Base-by-base conservation (phyloP, 2,888 invertebrate genomes). In the Brenthis ino region DNA sequence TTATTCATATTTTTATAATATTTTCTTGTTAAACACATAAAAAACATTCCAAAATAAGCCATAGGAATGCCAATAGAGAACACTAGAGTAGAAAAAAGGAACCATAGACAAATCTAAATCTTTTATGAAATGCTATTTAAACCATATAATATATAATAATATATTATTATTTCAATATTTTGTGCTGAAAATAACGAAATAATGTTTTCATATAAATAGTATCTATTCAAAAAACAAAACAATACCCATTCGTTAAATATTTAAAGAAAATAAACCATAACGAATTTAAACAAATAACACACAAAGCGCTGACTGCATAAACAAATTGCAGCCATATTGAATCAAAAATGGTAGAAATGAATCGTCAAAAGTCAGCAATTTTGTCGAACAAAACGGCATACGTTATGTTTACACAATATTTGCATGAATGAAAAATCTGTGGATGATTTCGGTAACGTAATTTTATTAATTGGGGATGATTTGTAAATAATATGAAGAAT, bases 291-390 rank as follows among this genome's bases (percentile, higher is more conserved):
- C 85, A 87, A 88, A 86, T 83, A 86, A 81, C 79, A 76, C 75
- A 76, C 78, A 81, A 86, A 89, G 79, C 74, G 88, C 89, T 88
- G 87, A 88, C 83, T 80, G 81, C 82, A 82, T 77, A 80, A 82
- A 79, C 79, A 80, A 79, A 81, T 77, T 88, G 87, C 89, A 87
- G 80, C 81, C 82, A 83, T 85, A 76, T 86, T 86, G 86, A 78
- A 82, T 81, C 86, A 88, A 88, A 89, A 90, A 88, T 88, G 84
- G 87, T 83, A 77, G 77, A 74, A 77, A 78, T 74, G 74, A 80
- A 82, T 82, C 80, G 79, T 79, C 76, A 78, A 74, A 11, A 63
- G 81, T 88, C 89, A 89, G 89, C 89, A 78, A 80, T 87, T 88
- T 88, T 85, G 82, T 73, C 77, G 71, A 60, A 64, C 71, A 71